A percentile compares a stretch with the other conserved stretches of the same genome.
These are phyloP conservation scores for Leptopilina drosophilae DNA, from an alignment of 2,888 invertebrate genomes.

Conservation along the genomic window DNA sequence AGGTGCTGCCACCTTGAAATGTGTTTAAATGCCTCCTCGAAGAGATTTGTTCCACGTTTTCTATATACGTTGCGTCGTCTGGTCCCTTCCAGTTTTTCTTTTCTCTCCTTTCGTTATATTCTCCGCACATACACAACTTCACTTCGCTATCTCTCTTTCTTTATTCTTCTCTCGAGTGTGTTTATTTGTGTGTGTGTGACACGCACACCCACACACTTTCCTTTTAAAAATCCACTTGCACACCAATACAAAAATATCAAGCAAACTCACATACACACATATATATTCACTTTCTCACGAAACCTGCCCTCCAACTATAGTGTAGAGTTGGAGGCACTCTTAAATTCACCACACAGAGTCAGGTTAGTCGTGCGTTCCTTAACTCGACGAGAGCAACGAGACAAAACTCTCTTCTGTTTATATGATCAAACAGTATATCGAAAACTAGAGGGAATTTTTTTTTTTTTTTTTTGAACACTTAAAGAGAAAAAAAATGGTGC, in stretches of 20 bases:
- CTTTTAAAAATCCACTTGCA: not conserved
- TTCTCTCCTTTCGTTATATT: constrained; percentile 37
- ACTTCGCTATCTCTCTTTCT: constrained; percentile 42
- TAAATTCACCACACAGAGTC: constrained; percentile 39
- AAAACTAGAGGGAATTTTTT: not conserved
- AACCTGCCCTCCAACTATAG: constrained; percentile 16
- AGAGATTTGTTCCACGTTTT: constrained; percentile 22
- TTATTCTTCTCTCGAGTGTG: constrained; percentile 28
- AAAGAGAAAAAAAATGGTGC: no score
- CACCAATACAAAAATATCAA: not conserved
- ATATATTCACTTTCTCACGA: constrained; percentile 27
- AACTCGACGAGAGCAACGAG: constrained; percentile 38
- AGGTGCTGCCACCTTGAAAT: constrained; percentile 30
- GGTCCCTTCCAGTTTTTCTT: constrained; percentile 33
- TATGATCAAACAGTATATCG: not conserved
- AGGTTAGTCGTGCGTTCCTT: constrained; percentile 50
- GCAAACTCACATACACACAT: not conserved
- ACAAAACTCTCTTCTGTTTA: not conserved
- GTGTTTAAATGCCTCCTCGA: not conserved
- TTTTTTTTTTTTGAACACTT: no score
- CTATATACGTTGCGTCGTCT: not conserved
- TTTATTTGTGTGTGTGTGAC: no score
- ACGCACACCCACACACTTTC: constrained; percentile 34
- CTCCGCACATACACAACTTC: constrained; percentile 30
- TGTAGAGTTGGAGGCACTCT: constrained; percentile 32